Conservation (phyloP, 2,113 vertebrate species). For the Amphiprion percula region DNA sequence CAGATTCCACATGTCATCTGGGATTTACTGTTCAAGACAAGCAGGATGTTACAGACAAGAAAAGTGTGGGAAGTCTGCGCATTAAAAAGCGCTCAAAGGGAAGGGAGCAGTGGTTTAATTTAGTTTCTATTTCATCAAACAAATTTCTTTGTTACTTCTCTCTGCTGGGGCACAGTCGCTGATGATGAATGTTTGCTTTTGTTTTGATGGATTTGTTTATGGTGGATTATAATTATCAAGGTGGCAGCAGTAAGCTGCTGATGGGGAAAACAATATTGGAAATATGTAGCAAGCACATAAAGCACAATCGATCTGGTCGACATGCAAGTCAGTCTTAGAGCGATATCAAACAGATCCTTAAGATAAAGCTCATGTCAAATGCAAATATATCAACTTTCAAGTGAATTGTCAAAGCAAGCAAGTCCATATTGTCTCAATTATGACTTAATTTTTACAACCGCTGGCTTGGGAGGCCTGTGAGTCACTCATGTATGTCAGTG, state of each 20-base stretch:
- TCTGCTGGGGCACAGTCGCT: background rate
- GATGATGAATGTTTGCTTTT: background rate
- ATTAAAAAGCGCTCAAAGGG: background rate
- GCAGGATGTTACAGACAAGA: constrained; percentile 34
- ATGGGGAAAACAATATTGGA: background rate
- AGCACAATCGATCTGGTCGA: constrained; percentile 23
- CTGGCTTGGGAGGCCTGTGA: constrained; percentile 15
- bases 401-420: constrained; percentile 4
- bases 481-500: constrained; percentile 46
- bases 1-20: constrained; percentile 49
- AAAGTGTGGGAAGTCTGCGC: constrained; percentile 42
- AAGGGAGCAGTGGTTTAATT: background rate
- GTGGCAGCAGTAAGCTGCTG: background rate
- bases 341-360: background rate
- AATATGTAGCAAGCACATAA: constrained; percentile 3
- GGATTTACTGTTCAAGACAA: constrained; percentile 62
- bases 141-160: constrained; percentile 4
- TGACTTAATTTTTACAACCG: constrained; percentile 5
- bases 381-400: background rate
- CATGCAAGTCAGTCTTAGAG: constrained; percentile 15
- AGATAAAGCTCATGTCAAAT: background rate
- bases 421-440: constrained; percentile 4
- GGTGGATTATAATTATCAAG: constrained; percentile 36
- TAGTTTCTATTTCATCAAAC: background rate
- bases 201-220: constrained; percentile 2